These are phyloP conservation scores for Zonitis immaculata DNA, from an alignment of 2,888 invertebrate genomes.

Conservation along the genomic window DNA sequence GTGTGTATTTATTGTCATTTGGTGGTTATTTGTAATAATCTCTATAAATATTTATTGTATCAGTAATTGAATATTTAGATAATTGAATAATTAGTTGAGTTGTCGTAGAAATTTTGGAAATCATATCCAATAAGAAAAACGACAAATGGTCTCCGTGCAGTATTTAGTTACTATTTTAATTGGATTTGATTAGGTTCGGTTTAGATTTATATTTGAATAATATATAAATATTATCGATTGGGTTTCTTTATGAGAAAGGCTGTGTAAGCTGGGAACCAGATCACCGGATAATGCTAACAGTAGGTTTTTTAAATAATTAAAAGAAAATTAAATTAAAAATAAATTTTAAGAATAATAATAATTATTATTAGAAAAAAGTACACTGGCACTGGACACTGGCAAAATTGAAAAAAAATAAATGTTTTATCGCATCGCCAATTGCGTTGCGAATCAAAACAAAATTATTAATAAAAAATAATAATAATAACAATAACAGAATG, in stretches of 20 bases:
- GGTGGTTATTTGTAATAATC: slow-evolving; percentile 46
- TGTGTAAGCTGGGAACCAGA: slow-evolving; percentile 45
- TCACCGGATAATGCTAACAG: slow-evolving; percentile 42
- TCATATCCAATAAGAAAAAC: slow-evolving; percentile 18
- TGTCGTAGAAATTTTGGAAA: slow-evolving; percentile 41
- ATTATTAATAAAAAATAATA: slow-evolving; percentile 16
- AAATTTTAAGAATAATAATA: neutral
- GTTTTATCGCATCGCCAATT: slow-evolving; percentile 19
- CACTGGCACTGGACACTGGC: slow-evolving; percentile 49
- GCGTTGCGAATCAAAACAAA: slow-evolving; percentile 23
- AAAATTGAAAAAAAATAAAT: slow-evolving; percentile 32
- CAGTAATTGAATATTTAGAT: slow-evolving; percentile 41
- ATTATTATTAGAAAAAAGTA: slow-evolving; percentile 24
- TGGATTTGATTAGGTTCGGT: slow-evolving; percentile 34
- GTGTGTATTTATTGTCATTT: slow-evolving; percentile 49
- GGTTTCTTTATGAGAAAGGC: slow-evolving; percentile 42
- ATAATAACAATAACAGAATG: slow-evolving; percentile 12
- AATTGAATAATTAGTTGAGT: slow-evolving; percentile 45
- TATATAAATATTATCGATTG: slow-evolving; percentile 26
- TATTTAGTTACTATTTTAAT: slow-evolving; percentile 30
- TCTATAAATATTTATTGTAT: slow-evolving; percentile 48
- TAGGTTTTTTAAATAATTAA: slow-evolving; percentile 20
- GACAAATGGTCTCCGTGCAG: slow-evolving; percentile 34
- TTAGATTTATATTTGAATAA: slow-evolving; percentile 33
- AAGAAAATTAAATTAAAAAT: neutral